Conservation (phyloP, 2,113 vertebrate species). For the Cacatua alba region DNA sequence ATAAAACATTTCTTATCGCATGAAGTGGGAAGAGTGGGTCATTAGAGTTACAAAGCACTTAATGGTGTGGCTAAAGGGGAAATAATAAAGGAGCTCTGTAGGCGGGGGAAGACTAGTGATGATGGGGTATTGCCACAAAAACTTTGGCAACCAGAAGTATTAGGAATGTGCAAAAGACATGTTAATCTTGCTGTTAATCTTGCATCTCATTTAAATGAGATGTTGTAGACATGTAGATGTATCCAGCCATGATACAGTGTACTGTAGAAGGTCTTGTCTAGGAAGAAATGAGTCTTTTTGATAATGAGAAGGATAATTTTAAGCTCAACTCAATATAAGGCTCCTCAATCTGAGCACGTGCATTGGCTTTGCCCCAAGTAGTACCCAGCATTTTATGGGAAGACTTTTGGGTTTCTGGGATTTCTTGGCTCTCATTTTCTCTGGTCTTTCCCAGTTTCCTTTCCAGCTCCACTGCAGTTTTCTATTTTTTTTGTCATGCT, state of each 20-base stretch:
- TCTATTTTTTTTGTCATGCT: not conserved
- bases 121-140: not conserved
- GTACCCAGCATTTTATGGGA: not conserved
- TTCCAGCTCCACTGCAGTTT: not conserved
- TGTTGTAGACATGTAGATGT: not conserved
- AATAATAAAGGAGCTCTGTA: not conserved
- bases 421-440: not conserved
- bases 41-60: not conserved
- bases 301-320: not conserved
- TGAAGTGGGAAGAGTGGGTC: not conserved
- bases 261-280: not conserved
- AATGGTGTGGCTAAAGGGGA: not conserved
- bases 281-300: not conserved
- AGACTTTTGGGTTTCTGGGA: not conserved
- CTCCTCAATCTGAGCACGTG: rapidly evolving
- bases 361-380: not conserved
- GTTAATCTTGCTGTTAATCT: not conserved
- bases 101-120: not conserved
- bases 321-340: not conserved
- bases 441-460: not conserved
- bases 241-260: not conserved
- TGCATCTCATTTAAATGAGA: not conserved
- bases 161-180: not conserved
- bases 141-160: not conserved
- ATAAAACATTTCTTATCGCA: not conserved